Evolutionary conservation across 2,888 invertebrate species (phyloP), one percentile per base, ranked within the genome.

Genomic region (Pyralis farinalis): DNA sequence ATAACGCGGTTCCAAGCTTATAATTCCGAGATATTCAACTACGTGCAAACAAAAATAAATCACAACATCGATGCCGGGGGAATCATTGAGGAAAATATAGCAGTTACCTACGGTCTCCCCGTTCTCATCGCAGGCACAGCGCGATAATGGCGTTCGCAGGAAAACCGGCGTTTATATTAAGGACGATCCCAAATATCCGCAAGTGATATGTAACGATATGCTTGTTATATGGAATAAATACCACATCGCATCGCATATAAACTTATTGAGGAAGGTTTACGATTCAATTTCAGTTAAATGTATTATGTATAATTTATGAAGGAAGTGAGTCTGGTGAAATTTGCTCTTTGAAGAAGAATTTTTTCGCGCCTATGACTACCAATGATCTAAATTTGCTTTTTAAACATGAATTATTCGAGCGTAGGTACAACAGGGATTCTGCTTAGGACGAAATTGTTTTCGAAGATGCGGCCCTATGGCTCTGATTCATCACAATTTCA

Each of bases 41-140:
- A 63, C 63, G 66, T 71, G 64, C 71, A 76, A 74, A 69, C 71
- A 69, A 65, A 68, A 69, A 72, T 76, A 76, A 73, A 76, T 74
- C 72, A 72, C 59, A 49, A 40, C 49, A 60, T 69, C 71, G 71
- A 72, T 67, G 57, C 53, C 46, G 48, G 44, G 55, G 40, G 46
- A 34, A 12, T 25, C 22, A 34, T 6, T 10, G 34, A 25, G 11
- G 34, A 25, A 25, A 25, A 25, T 25, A 25, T 25, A 25, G 25
- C 25, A 25, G 25, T 8, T 25, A 25, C 25, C 25, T 25, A 25
- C 25, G 8, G 25, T 25, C 25, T 7, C 25, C 25, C n/a, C 25
- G 16, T 16, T 16, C 3, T 3, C 25, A 7, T 32, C n/a, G 32
- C 16, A n/a, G 32, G 12, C 20, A 20, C 20, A 9, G 20, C 32